phyloP scores from a whole-genome alignment of 2,888 invertebrate species.

The Zygogramma bicolorata region DNA sequence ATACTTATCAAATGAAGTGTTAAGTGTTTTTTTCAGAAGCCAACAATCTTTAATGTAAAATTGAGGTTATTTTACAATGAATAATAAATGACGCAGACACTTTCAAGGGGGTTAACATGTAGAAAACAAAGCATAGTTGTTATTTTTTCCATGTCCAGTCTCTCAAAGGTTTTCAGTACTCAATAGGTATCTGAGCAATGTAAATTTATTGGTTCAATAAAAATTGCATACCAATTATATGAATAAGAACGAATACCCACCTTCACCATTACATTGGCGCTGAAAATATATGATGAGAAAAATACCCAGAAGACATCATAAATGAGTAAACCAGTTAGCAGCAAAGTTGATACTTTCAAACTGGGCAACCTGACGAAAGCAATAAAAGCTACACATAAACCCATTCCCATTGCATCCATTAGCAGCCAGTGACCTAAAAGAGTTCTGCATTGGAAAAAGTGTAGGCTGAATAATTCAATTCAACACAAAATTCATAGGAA shows the following conservation, averaged over 20 bases:
- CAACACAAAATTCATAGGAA: background rate
- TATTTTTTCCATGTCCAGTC: too few species aligned
- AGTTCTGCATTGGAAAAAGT: background rate
- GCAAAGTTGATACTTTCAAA: constrained; percentile 93
- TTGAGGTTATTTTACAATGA: too few species aligned
- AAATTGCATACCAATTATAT: too few species aligned
- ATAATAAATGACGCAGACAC: too few species aligned
- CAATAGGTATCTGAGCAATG: too few species aligned
- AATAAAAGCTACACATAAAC: constrained; percentile 96
- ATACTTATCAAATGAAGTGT: too few species aligned
- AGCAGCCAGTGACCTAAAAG: constrained; percentile 89
- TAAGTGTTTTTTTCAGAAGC: too few species aligned
- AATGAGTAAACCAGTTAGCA: constrained; percentile 91
- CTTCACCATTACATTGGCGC: constrained; percentile 99
- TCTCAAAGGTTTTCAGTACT: too few species aligned
- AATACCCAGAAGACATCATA: constrained; percentile 99
- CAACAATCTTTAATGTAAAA: too few species aligned
- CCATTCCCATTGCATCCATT: constrained; percentile 99
- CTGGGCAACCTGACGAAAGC: constrained; percentile 96
- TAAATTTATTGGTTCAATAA: too few species aligned
- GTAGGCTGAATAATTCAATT: background rate
- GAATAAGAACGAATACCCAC: constrained; percentile 70
- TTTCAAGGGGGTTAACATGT: too few species aligned
- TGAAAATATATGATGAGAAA: constrained; percentile 98
- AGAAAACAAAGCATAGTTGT: too few species aligned